Base-by-base conservation (phyloP, 2,888 invertebrate species). In the Pterobdella sp. region DNA sequence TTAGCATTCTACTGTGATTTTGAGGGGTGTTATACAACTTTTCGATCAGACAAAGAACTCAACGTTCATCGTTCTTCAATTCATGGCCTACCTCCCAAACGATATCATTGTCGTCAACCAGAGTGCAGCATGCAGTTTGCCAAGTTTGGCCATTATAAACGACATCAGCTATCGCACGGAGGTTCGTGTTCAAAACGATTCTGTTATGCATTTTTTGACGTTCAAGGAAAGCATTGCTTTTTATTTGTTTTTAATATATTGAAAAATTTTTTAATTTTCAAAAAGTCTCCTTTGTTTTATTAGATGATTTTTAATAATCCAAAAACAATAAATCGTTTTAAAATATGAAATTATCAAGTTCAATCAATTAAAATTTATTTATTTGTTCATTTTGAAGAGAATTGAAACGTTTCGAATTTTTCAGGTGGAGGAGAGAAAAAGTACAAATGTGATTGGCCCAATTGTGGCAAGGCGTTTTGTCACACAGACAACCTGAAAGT, bases 111-210 rank as follows among this genome's bases (percentile, higher is more conserved):
- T 76, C 73, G 77, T 29, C 78, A 79, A 71, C 80, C 80, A 52
- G 80, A 79, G 56, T 83, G 83, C 77, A 78, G 76, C 22, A 80
- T 80, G 76, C 79, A 80, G 69, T 83, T 83, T 77, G 81, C 82
- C 78, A 82, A 82, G 76, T 80, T 80, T 73, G 80, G 80, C 72
- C 82, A 82, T 76, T 77, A 82, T 68, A 80, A 80, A 71, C 77
- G 82, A n/a, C 83, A 83, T 78, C 78, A 79, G 70, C 79, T 80
- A 67, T 81, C 81, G 64, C 83, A 83, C 76, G 79, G 81, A 79
- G 83, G 83, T 82, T 68, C 76, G 74, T 71, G n/a, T 29, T 10
- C n/a, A 10, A 10, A 10, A 10, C 64, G 64, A n/a, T n/a, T n/a
- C n/a, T n/a, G n/a, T n/a, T n/a, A n/a, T n/a, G n/a, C n/a, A n/a